phyloP scores from a whole-genome alignment of 2,113 vertebrate genomes.

The Emydocephalus ijimae region DNA sequence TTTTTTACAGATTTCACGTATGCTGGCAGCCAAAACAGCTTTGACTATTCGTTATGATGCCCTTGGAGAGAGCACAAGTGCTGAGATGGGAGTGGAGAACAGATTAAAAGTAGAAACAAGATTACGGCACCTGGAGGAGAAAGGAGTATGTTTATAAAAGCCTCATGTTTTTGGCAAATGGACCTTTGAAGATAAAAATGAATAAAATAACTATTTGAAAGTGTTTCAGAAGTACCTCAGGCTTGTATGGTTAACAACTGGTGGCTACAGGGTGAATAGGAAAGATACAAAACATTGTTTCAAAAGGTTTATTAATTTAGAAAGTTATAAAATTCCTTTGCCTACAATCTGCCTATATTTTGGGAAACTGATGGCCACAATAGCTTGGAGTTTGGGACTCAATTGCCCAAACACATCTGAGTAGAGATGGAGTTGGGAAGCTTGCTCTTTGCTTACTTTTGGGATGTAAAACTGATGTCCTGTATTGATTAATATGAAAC shows the following conservation, averaged over 20 bases:
- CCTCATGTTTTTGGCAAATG: background rate
- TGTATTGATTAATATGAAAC: background rate
- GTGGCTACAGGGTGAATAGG: background rate
- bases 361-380: background rate
- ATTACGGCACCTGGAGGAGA: constrained; percentile 88
- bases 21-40: constrained; percentile 91
- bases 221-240: background rate
- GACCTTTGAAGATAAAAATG: background rate
- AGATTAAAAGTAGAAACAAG: constrained; percentile 90
- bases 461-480: background rate
- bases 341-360: background rate
- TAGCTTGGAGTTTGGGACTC: background rate
- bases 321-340: background rate
- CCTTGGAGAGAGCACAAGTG: constrained; percentile 89
- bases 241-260: background rate
- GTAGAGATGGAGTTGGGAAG: background rate
- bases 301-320: background rate
- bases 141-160: constrained; percentile 76
- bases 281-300: background rate
- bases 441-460: background rate
- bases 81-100: constrained; percentile 91
- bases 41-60: constrained; percentile 94
- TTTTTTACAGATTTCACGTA: constrained; percentile 85
- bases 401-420: background rate
- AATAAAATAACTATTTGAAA: background rate